These are phyloP conservation scores for Hestina assimilis DNA, from an alignment of 1,140 invertebrate species.

Conservation along the genomic window DNA sequence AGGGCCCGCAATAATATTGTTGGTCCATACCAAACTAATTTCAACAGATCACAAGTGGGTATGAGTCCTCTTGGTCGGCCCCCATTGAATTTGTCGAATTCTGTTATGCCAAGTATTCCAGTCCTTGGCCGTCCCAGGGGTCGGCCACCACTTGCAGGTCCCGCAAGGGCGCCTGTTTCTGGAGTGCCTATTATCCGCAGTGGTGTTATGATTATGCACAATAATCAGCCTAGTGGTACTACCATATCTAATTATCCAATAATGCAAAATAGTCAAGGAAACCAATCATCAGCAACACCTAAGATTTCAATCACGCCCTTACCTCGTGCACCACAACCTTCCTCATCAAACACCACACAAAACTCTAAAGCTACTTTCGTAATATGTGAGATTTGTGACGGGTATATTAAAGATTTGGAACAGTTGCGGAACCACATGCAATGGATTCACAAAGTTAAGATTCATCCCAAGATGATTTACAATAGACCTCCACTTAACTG, in stretches of 20 bases:
- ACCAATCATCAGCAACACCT: slow-evolving; percentile 77
- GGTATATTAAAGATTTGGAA: slow-evolving; percentile 96
- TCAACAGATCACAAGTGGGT: slow-evolving; percentile 55
- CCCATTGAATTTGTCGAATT: slow-evolving; percentile 49
- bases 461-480: slow-evolving; percentile 97
- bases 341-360: slow-evolving; percentile 66
- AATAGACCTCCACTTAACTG: slow-evolving; percentile 96
- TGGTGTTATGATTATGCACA: slow-evolving; percentile 73
- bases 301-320: slow-evolving; percentile 95
- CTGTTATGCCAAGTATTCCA: slow-evolving; percentile 47
- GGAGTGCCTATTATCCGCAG: slow-evolving; percentile 70
- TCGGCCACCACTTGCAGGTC: slow-evolving; percentile 55
- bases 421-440: slow-evolving; percentile 96
- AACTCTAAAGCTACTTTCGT: slow-evolving; percentile 85
- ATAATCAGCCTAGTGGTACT: slow-evolving; percentile 56
- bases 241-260: slow-evolving; percentile 69
- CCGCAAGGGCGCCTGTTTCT: slow-evolving; percentile 53
- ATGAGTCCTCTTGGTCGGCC: slow-evolving; percentile 55
- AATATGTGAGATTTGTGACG: slow-evolving; percentile 97
- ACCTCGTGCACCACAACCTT: slow-evolving; percentile 82
- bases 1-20: slow-evolving; percentile 72
- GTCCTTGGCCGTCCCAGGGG: slow-evolving; percentile 60
- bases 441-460: slow-evolving; percentile 97
- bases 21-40: slow-evolving; percentile 58
- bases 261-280: slow-evolving; percentile 59